Evolutionary conservation across 2,113 vertebrate genomes (phyloP), one percentile per base, ranked within the genome.

Genomic region (Anthoscopus minutus): DNA sequence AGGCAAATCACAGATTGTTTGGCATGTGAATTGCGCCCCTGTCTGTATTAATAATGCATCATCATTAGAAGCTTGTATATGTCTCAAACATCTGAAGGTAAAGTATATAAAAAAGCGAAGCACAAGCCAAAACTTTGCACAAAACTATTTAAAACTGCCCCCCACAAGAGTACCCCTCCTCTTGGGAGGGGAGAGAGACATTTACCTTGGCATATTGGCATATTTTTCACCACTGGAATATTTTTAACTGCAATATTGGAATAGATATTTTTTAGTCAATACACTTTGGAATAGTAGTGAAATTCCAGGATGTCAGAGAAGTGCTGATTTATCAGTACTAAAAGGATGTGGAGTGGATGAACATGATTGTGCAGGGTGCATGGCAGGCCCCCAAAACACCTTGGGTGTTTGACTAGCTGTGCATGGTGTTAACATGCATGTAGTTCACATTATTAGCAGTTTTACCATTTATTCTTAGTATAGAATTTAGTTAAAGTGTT

Each of bases 351-450:
- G 64, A 67, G 48, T 50, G 50, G 42, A 12, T 64, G 44, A 47
- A 44, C 3, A 0, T 47, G 62, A 79, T 77, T 65, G 28, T 45
- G 23, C 61, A 31, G 47, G 33, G 70, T 51, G 54, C n/a, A 54
- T 82, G 40, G 40, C 47, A 61, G 42, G 13, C 21, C 8, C 54
- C 44, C 28, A 45, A 20, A n/a, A 13, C 69, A 6, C 48, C 60
- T 12, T 15, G 35, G 11, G 4, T 56, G 3, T 91, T 71, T 53
- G 35, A 11, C 35, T 19, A 7, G 15, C 25, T 13, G 40, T 73
- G 42, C 10, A 1, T 20, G 23, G 10, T 64, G 44, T 45, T 81
- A n/a, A 20, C 45, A 7, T 18, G 5, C 2, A 1, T 2, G 6
- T 13, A 33, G 15, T 60, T 85, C 47, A 69, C 8, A 2, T 88